These are phyloP conservation scores for Leptosomus discolor DNA, from an alignment of 2,113 vertebrate species.

Conservation along the genomic window DNA sequence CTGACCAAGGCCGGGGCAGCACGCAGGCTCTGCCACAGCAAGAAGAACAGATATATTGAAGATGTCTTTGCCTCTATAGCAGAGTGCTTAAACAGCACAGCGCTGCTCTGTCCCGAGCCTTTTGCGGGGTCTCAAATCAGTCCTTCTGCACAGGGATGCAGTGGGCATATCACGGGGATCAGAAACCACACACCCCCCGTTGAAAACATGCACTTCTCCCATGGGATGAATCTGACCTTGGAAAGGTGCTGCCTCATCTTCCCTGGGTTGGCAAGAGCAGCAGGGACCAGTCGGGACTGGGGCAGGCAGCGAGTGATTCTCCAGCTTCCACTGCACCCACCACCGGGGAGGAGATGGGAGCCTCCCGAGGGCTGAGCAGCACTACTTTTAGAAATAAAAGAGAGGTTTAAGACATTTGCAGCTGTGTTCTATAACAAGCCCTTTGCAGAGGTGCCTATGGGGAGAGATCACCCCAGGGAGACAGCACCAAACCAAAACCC, in stretches of 20 bases:
- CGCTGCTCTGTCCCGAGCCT: background rate
- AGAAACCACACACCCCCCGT: background rate
- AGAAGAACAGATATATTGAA: background rate
- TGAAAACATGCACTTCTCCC: background rate
- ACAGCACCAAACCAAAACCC: background rate
- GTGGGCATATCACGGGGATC: fast-evolving
- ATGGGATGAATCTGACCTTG: background rate
- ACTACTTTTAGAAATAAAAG: background rate
- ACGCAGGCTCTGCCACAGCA: background rate
- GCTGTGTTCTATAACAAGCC: background rate
- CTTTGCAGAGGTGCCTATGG: background rate
- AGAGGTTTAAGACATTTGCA: background rate
- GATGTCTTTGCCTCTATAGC: too few relatives aligned
- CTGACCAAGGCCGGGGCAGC: background rate
- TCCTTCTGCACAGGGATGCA: too few relatives aligned
- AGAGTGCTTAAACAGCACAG: background rate
- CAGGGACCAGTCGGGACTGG: fast-evolving
- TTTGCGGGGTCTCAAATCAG: background rate
- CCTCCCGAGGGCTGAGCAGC: background rate
- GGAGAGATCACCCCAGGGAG: background rate
- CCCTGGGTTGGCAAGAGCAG: background rate
- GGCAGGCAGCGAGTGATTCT: fast-evolving
- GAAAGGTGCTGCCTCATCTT: too few relatives aligned
- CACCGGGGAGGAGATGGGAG: background rate
- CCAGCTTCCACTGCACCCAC: background rate